Conservation (phyloP, 2,797 vertebrate species). For the Bradypodion ventrale region DNA sequence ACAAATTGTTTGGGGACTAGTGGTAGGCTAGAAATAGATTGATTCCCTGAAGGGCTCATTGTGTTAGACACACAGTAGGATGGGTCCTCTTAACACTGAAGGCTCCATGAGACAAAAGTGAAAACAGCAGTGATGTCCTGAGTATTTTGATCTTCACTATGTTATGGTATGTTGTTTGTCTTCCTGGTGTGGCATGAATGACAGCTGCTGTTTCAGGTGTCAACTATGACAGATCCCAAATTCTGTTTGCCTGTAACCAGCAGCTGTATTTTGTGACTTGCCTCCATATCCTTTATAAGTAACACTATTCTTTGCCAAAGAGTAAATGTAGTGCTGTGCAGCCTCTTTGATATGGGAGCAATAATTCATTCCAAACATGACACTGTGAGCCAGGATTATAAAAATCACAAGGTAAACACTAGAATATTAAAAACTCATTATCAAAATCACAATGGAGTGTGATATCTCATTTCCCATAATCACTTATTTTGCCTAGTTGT, state of each 20-base stretch:
- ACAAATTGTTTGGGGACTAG: too few species aligned
- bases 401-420: slow-evolving; percentile 20
- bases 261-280: neutral
- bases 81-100: too few species aligned
- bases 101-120: too few species aligned
- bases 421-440: slow-evolving; percentile 31
- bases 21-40: neutral
- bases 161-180: neutral
- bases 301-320: neutral
- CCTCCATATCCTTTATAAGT: neutral
- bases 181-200: neutral
- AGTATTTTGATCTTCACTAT: neutral
- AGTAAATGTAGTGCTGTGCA: neutral
- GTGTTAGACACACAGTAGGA: too few species aligned
- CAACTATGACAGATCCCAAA: neutral
- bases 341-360: neutral
- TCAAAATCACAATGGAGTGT: neutral
- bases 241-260: neutral
- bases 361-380: slow-evolving; percentile 21
- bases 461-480: slow-evolving; percentile 29
- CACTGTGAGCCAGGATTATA: slow-evolving; percentile 8
- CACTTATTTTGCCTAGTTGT: neutral
- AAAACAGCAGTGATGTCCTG: too few species aligned
- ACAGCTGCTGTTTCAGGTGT: too few species aligned
- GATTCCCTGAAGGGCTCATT: neutral